Conservation (phyloP, 2,797 vertebrate genomes). For the Poecile montanus region DNA sequence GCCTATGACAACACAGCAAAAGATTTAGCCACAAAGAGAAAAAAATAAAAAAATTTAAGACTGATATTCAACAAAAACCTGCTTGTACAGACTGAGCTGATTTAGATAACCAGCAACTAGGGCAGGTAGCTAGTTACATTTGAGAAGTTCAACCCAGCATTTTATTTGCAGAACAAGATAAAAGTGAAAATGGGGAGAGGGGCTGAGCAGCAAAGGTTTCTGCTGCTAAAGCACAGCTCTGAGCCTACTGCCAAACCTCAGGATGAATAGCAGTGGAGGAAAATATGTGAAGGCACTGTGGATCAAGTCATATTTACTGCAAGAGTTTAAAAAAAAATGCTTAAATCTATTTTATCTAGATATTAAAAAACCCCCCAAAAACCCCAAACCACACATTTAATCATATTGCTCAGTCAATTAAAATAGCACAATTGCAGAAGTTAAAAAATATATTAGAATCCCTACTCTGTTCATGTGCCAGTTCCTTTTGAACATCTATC, state of each 20-base stretch:
- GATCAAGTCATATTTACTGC: not conserved
- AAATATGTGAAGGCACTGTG: not conserved
- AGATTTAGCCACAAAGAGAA: not conserved
- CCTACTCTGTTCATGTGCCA: not conserved
- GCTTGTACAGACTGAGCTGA: not conserved
- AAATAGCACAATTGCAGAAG: not conserved
- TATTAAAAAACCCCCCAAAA: not conserved
- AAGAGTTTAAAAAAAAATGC: not conserved
- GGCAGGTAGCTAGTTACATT: not conserved
- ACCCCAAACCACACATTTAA: not conserved
- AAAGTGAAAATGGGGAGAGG: not conserved
- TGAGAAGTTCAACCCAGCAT: not conserved
- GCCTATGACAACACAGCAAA: not conserved
- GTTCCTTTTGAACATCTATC: slow-evolving; percentile 13
- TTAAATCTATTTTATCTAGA: not conserved
- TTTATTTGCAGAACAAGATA: not conserved
- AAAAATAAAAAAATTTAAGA: not conserved
- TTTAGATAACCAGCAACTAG: not conserved
- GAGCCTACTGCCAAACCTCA: not conserved
- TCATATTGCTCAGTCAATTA: not conserved
- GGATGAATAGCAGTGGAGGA: not conserved
- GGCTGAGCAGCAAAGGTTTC: not conserved
- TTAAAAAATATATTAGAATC: not conserved
- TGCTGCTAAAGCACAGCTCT: not conserved
- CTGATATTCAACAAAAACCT: not conserved